Conservation (phyloP, 2,888 invertebrate genomes). For the Smittia sp. region DNA sequence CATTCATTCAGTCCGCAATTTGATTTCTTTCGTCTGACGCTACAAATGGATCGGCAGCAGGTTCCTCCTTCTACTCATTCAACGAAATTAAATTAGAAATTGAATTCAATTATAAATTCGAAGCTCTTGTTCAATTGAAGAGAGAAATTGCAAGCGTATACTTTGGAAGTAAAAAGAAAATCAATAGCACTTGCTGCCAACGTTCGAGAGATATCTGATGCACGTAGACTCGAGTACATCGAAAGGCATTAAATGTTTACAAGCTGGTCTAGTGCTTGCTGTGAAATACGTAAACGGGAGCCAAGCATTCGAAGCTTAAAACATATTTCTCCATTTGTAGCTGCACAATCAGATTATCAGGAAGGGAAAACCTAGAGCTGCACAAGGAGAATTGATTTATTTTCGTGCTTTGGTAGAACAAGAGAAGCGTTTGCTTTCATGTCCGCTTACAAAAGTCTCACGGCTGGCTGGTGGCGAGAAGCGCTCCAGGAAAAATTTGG, state of each 20-base stretch:
- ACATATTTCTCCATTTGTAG: conserved; percentile 17
- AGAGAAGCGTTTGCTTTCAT: not conserved
- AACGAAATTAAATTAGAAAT: conserved; percentile 30
- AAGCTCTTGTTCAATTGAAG: not conserved
- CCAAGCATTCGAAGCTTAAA: not conserved
- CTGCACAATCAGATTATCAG: conserved; percentile 33
- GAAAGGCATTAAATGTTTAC: not conserved
- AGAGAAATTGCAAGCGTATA: not conserved
- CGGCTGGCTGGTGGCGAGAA: not conserved
- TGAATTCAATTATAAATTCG: conserved; percentile 39
- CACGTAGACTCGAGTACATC: conserved; percentile 15
- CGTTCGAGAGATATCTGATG: not conserved
- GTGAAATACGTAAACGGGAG: not conserved
- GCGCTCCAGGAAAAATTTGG: not conserved
- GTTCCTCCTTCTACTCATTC: not conserved
- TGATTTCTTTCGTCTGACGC: conserved; percentile 5
- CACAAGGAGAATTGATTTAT: conserved; percentile 26
- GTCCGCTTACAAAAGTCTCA: not conserved
- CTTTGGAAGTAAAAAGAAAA: not conserved
- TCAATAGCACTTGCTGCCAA: not conserved
- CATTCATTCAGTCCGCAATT: conserved; percentile 34
- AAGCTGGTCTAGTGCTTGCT: not conserved
- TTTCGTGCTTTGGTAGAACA: not conserved
- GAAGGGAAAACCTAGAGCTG: conserved; percentile 24
- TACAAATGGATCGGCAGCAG: not conserved